Evolutionary conservation across 1,140 invertebrate species (phyloP), one percentile per base, ranked within the genome.

Genomic region (Heliconius hewitsoni): DNA sequence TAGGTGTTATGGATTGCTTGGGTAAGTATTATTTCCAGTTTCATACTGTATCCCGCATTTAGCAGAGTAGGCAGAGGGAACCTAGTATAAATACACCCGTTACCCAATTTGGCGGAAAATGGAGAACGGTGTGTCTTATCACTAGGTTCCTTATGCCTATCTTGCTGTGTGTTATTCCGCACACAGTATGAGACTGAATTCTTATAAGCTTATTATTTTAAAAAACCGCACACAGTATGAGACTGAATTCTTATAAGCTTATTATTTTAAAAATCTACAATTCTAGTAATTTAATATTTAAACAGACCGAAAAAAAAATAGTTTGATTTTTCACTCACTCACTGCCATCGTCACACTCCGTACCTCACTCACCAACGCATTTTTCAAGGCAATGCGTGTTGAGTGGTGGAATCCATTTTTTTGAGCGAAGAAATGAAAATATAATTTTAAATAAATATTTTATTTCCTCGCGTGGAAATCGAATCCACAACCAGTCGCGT

Each of bases 1-100:
- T 93, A 34, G 94, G 94, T 1, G 73, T 89, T 76, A 92, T 94
- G 87, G 90, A 91, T 74, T 95, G 94, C 76, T 84, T 95, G 76
- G 94, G 94, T 94, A 80, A 46, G 77, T 72, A 27, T 75, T 27
- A 27, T 18, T 23, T 66, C 13, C 1, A 19, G 50, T 13, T 52
- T 19, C 0, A 52, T 13, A 13, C 5, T 19, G 50, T 52, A 52
- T 52, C 18, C 18, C 50, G 50, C 50, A 52, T 4, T 6, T 1
- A 19, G 18, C 18, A 4, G 18, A 5, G 16, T 52, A 19, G 18
- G 18, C 1, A 57, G 19, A 23, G 8, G n/a, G n/a, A 57, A 23
- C 55, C n/a, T 57, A 57, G 1, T 57, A 2, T 57, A 9, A 57
- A 57, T 8, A 9, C 55, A 9, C n/a, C 23, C n/a, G n/a, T n/a